phyloP scores from a whole-genome alignment of 64 coral and sea anemone genomes.

The Orbicella faveolata region DNA sequence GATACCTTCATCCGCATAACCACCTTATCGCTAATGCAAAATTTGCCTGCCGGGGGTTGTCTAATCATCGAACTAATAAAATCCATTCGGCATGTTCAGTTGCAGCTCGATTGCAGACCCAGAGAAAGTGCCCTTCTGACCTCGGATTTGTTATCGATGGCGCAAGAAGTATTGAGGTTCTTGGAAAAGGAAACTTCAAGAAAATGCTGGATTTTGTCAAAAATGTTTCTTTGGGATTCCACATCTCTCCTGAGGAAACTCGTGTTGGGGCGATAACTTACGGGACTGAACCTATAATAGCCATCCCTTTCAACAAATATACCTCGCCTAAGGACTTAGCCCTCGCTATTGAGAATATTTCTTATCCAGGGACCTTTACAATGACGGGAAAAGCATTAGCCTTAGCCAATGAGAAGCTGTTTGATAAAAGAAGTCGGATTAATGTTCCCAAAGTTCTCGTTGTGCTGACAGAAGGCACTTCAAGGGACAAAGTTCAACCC shows the following conservation, averaged over 20 bases:
- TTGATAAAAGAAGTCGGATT: slow-evolving; percentile 39
- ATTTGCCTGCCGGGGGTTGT: not conserved
- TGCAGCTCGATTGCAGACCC: slow-evolving; percentile 28
- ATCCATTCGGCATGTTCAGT: slow-evolving; percentile 30
- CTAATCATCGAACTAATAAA: slow-evolving; percentile 19
- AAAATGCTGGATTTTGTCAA: slow-evolving; percentile 71
- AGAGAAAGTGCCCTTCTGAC: slow-evolving; percentile 52
- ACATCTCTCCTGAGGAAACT: slow-evolving; percentile 38
- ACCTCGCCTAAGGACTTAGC: not conserved
- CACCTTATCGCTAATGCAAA: not conserved
- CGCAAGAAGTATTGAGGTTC: slow-evolving; percentile 62
- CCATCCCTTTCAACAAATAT: slow-evolving; percentile 44
- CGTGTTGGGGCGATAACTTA: slow-evolving; percentile 56
- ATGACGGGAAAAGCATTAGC: slow-evolving; percentile 62
- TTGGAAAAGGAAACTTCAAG: slow-evolving; percentile 73
- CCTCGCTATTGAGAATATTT: slow-evolving; percentile 48
- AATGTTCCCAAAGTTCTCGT: slow-evolving; percentile 68
- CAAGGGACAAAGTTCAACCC: slow-evolving; percentile 37
- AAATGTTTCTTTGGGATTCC: slow-evolving; percentile 58
- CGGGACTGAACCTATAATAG: slow-evolving; percentile 45
- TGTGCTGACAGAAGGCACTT: slow-evolving; percentile 42
- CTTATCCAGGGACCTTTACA: slow-evolving; percentile 49
- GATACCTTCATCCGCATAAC: not conserved
- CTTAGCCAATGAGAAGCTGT: slow-evolving; percentile 38
- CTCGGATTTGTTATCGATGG: slow-evolving; percentile 81